Evolutionary conservation across 2,113 vertebrate genomes (phyloP).

Genomic region (Nannobrachium achirus): DNA sequence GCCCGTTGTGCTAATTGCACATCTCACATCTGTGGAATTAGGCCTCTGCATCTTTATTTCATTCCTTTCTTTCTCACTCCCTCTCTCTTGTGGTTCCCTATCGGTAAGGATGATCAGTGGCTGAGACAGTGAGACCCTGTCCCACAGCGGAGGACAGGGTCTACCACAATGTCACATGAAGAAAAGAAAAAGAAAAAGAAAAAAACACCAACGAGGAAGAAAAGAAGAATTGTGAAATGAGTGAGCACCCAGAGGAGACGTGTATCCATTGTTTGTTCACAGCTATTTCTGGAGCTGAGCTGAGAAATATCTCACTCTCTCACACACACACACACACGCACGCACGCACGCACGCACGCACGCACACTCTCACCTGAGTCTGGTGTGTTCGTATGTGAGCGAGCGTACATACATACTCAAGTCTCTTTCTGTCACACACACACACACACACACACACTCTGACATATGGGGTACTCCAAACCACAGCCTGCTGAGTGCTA

Average conservation of each 20-base stretch:
- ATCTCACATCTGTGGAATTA: too few species aligned
- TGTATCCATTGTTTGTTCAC: not conserved
- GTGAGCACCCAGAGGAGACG: not conserved
- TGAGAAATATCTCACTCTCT: not conserved
- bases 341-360: slow-evolving; percentile 19
- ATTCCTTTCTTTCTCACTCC: too few species aligned
- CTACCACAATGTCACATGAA: not conserved
- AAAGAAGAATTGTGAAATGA: too few species aligned
- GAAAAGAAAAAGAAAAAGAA: not conserved
- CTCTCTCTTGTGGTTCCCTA: too few species aligned
- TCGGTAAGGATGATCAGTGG: too few species aligned
- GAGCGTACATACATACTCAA: too few species aligned
- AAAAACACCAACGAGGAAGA: not conserved
- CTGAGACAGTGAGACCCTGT: too few species aligned
- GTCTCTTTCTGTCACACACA: too few species aligned
- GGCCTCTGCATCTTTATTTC: too few species aligned
- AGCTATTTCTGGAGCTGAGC: not conserved
- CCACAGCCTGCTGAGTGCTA: not conserved
- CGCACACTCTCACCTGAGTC: not conserved
- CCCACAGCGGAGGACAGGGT: too few species aligned
- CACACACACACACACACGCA: slow-evolving; percentile 14
- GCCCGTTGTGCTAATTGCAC: too few species aligned
- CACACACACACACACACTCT: not conserved
- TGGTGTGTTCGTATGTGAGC: not conserved
- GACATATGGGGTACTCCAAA: not conserved